Conservation (phyloP, 2,113 vertebrate species). For the Callaeas wilsoni region DNA sequence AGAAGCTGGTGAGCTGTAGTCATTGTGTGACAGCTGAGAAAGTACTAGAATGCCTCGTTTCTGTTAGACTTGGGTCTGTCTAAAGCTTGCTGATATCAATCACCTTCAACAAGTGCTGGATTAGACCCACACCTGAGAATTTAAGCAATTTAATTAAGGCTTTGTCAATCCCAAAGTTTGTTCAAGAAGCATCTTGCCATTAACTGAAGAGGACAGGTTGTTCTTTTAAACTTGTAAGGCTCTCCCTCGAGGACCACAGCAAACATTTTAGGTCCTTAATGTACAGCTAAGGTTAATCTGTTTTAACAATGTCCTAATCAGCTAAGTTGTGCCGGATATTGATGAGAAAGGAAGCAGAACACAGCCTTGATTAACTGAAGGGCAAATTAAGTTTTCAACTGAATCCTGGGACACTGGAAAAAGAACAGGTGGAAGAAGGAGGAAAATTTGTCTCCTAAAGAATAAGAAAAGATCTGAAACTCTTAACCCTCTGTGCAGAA, state of each 20-base stretch:
- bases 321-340: neutral
- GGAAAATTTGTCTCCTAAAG: neutral
- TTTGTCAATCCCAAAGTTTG: neutral
- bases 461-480: neutral
- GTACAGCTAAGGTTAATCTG: slow-evolving; percentile 48
- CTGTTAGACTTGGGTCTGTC: neutral
- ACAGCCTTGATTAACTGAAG: slow-evolving; percentile 55
- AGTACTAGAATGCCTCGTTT: neutral
- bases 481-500: neutral
- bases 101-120: neutral
- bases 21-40: neutral
- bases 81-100: neutral
- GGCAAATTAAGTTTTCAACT: slow-evolving; percentile 47
- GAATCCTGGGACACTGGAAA: neutral
- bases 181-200: neutral
- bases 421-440: neutral
- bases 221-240: neutral
- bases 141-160: slow-evolving; percentile 8
- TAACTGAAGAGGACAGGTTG: neutral
- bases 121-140: neutral
- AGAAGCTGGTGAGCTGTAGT: neutral
- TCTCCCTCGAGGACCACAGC: neutral
- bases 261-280: slow-evolving; percentile 5
- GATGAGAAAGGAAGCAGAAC: slow-evolving; percentile 11
- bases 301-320: slow-evolving; percentile 56